Percentiles rank a stretch among this genome's conserved stretches.
phyloP scores from a whole-genome alignment of 1,140 invertebrate genomes.

The Venturia canescens region DNA sequence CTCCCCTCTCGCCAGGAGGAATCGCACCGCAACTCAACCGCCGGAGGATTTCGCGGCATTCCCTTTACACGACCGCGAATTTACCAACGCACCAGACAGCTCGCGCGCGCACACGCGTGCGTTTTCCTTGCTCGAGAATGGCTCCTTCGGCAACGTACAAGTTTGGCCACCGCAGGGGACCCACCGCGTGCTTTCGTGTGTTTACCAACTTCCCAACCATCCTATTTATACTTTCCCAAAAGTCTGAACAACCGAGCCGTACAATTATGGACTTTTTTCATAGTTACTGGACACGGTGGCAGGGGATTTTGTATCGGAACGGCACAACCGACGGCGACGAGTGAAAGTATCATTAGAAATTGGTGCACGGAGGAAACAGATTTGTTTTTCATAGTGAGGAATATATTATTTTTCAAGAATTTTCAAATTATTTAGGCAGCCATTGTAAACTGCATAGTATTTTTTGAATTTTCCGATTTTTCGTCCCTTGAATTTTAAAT shows the following conservation, averaged over 20 bases:
- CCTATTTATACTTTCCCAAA: slow-evolving; percentile 58
- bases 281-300: background rate
- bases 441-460: too few species aligned
- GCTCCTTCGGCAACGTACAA: slow-evolving; percentile 55
- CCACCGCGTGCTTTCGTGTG: slow-evolving; percentile 34
- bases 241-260: background rate
- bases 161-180: slow-evolving; percentile 60
- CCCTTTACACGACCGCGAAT: slow-evolving; percentile 68
- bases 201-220: slow-evolving; percentile 19
- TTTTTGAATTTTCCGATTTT: too few species aligned
- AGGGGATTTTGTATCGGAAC: background rate
- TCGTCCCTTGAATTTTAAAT: too few species aligned
- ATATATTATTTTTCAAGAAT: too few species aligned
- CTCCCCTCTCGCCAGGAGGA: background rate
- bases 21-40: slow-evolving; percentile 16
- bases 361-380: too few species aligned
- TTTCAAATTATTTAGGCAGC: too few species aligned
- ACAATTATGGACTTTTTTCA: background rate
- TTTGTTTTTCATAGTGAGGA: too few species aligned
- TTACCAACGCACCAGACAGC: slow-evolving; percentile 55
- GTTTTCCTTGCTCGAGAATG: background rate
- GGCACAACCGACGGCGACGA: too few species aligned
- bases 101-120: background rate
- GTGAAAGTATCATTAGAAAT: too few species aligned
- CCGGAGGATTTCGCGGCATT: slow-evolving; percentile 35